These are phyloP conservation scores for Anniella stebbinsi DNA, from an alignment of 2,797 vertebrate species.

Conservation along the genomic window DNA sequence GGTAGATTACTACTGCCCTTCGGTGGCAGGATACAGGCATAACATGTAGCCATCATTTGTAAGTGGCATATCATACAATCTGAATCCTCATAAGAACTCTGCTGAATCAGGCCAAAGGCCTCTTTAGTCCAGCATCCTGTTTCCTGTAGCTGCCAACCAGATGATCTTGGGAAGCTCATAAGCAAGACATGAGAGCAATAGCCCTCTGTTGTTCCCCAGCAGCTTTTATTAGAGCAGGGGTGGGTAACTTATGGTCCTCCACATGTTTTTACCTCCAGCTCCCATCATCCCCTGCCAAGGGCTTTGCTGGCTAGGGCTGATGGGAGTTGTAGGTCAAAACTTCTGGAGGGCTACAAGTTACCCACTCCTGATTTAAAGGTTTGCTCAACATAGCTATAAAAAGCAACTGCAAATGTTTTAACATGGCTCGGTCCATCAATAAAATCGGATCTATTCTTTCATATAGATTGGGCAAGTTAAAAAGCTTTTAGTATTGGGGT, in stretches of 20 bases:
- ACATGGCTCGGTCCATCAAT: background rate
- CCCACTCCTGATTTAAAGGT: background rate
- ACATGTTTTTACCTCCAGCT: too few species aligned
- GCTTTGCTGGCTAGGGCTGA: too few species aligned
- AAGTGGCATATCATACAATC: background rate
- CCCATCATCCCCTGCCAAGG: too few species aligned
- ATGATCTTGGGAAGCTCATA: background rate
- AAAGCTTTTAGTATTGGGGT: background rate
- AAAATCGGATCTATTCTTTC: background rate
- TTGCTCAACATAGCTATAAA: background rate
- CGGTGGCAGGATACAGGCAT: conserved; percentile 46
- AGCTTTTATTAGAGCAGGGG: too few species aligned
- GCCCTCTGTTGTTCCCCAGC: background rate
- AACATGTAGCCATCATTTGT: background rate
- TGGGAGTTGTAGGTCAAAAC: too few species aligned
- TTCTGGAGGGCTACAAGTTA: too few species aligned
- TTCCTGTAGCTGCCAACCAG: background rate
- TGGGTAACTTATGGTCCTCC: too few species aligned
- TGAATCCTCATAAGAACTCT: background rate
- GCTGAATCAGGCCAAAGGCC: background rate
- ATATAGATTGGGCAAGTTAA: background rate
- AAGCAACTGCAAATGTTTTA: background rate
- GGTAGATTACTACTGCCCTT: conserved; percentile 64
- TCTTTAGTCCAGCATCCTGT: background rate
- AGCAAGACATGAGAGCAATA: background rate